A percentile compares a stretch with the other conserved stretches of the same genome.
phyloP scores from a whole-genome alignment of 53 echinoderm and acorn worm genomes.

The Crossaster papposus region DNA sequence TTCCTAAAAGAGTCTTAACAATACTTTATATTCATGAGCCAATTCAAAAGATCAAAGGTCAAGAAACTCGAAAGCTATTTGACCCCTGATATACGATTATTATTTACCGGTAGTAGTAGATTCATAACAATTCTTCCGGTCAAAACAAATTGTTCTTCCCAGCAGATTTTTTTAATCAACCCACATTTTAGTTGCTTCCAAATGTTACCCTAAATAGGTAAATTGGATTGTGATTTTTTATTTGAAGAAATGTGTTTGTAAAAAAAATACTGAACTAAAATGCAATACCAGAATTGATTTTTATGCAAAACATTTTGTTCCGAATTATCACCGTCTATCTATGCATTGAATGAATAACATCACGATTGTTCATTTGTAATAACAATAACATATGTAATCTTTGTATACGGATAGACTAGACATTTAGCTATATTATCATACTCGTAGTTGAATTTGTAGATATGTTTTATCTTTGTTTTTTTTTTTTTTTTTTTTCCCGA shows the following conservation, averaged over 20 bases:
- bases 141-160: neutral
- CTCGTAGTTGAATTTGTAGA: slow-evolving; percentile 41
- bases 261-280: neutral
- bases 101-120: neutral
- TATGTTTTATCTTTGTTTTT: slow-evolving; percentile 22
- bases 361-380: slow-evolving; percentile 43
- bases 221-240: neutral
- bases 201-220: neutral
- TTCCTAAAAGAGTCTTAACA: neutral
- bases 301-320: slow-evolving; percentile 43
- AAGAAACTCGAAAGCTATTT: slow-evolving; percentile 3
- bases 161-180: neutral
- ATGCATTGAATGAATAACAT: slow-evolving; percentile 54
- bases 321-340: slow-evolving; percentile 24
- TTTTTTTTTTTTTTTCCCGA: slow-evolving; percentile 21
- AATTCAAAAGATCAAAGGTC: slow-evolving; percentile 43
- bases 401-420: slow-evolving; percentile 36
- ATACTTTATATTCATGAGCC: slow-evolving; percentile 1
- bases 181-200: slow-evolving; percentile 26
- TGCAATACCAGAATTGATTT: slow-evolving; percentile 52
- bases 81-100: neutral
- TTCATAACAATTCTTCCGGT: slow-evolving; percentile 14
- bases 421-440: slow-evolving; percentile 37
- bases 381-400: slow-evolving; percentile 20
- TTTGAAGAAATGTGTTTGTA: neutral